Percentiles rank a stretch among this genome's conserved stretches.
These are phyloP conservation scores for Salpingus planirostris DNA, from an alignment of 2,888 invertebrate species.

Conservation along the genomic window DNA sequence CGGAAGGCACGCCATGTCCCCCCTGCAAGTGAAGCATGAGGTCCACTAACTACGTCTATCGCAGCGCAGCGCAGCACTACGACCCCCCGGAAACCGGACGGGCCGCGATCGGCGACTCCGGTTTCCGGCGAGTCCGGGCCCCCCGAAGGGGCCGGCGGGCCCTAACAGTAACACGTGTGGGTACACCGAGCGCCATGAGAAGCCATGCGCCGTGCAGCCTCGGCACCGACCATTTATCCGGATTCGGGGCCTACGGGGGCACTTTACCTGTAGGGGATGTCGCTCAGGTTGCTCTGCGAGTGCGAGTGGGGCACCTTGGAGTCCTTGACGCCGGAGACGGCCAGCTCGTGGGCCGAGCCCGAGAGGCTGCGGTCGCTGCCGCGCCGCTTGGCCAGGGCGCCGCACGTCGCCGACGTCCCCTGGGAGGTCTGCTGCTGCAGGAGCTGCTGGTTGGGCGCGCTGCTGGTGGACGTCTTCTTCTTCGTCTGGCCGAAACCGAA, in stretches of 20 bases:
- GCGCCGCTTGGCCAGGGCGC: constrained; percentile 53
- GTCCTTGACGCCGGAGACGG: constrained; percentile 58
- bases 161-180: constrained; percentile 21
- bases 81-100: constrained; percentile 6
- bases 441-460: constrained; percentile 43
- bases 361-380: constrained; percentile 79
- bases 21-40: constrained; percentile 46
- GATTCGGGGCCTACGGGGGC: no score
- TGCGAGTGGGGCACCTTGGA: constrained; percentile 74
- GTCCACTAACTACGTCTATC: constrained; percentile 30
- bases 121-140: constrained; percentile 3
- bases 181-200: constrained; percentile 25
- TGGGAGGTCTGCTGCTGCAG: constrained; percentile 40
- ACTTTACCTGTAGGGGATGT: constrained; percentile 76
- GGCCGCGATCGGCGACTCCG: no score
- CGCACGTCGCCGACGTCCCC: constrained; percentile 35
- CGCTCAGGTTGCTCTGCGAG: constrained; percentile 83
- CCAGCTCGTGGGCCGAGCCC: constrained; percentile 76
- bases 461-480: constrained; percentile 62
- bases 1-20: constrained; percentile 44
- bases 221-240: constrained; percentile 9
- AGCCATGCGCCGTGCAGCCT: constrained; percentile 32
- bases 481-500: constrained; percentile 85
- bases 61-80: constrained; percentile 16
- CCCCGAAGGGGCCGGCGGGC: constrained; percentile 12